phyloP scores from a whole-genome alignment of 2,888 invertebrate species.

The Metallyticus violacea region DNA sequence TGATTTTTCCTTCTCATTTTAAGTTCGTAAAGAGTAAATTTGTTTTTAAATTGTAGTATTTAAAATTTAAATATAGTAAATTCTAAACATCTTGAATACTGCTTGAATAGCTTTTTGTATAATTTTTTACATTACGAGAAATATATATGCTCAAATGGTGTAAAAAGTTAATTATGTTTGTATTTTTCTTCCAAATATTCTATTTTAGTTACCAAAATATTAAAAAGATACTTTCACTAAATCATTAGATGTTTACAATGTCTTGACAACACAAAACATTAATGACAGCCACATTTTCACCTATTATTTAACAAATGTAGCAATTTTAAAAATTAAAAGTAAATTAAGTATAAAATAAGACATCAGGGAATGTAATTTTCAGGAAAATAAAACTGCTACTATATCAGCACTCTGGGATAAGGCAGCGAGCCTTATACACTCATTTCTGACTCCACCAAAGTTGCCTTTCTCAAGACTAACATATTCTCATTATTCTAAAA shows the following conservation, averaged over 20 bases:
- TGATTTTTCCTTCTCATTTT: slow-evolving; percentile 4
- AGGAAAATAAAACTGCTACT: background rate
- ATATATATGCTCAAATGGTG: slow-evolving; percentile 4
- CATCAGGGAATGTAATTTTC: slow-evolving; percentile 10
- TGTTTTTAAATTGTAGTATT: slow-evolving; percentile 3
- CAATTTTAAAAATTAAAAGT: background rate
- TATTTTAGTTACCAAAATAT: slow-evolving; percentile 13
- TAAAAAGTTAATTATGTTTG: background rate
- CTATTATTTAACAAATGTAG: background rate
- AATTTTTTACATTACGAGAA: slow-evolving; percentile 4
- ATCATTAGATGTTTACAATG: background rate
- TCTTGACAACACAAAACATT: background rate
- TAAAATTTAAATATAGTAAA: slow-evolving; percentile 12
- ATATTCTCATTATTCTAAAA: background rate
- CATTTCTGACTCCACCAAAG: background rate
- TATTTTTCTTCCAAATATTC: background rate
- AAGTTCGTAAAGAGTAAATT: slow-evolving; percentile 7
- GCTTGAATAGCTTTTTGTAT: background rate
- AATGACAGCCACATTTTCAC: slow-evolving; percentile 11
- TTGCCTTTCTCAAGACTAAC: background rate
- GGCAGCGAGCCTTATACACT: background rate
- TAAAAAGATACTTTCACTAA: background rate
- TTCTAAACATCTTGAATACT: slow-evolving; percentile 16
- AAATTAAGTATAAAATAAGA: slow-evolving; percentile 8
- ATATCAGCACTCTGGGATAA: background rate